Conservation (phyloP, 2,797 vertebrate species). For the Myotis myotis region DNA sequence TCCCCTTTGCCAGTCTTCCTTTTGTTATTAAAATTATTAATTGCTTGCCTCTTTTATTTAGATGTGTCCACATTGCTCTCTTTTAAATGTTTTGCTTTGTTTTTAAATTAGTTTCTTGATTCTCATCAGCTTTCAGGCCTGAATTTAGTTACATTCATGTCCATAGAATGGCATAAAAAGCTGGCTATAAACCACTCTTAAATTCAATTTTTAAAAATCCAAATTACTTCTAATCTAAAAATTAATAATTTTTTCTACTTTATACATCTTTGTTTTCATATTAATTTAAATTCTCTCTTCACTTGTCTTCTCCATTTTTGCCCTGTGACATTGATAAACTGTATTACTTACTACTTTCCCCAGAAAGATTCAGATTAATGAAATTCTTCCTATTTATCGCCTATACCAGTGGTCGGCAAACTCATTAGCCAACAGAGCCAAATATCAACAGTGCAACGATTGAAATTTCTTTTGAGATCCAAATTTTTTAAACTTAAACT, state of each 20-base stretch:
- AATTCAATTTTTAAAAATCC: neutral
- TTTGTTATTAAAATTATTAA: constrained; percentile 16
- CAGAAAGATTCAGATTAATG: neutral
- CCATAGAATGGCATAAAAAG: neutral
- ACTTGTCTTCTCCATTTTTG: neutral
- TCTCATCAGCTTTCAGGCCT: neutral
- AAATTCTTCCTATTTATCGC: neutral
- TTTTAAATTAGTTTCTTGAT: constrained; percentile 18
- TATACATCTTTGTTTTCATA: neutral
- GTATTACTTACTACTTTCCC: neutral
- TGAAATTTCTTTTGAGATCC: no score
- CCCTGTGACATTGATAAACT: neutral
- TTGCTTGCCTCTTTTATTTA: neutral
- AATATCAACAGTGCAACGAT: no score
- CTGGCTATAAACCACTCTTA: neutral
- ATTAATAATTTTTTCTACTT: neutral
- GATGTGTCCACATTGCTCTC: neutral
- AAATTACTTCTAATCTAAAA: neutral
- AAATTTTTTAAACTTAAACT: no score
- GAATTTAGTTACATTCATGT: neutral
- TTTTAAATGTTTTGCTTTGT: constrained; percentile 22
- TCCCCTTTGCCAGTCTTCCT: neutral
- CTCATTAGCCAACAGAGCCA: no score
- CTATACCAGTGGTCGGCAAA: no score
- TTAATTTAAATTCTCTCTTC: neutral